Conservation (phyloP, 1,140 invertebrate genomes). For the Drosophila guanche region DNA sequence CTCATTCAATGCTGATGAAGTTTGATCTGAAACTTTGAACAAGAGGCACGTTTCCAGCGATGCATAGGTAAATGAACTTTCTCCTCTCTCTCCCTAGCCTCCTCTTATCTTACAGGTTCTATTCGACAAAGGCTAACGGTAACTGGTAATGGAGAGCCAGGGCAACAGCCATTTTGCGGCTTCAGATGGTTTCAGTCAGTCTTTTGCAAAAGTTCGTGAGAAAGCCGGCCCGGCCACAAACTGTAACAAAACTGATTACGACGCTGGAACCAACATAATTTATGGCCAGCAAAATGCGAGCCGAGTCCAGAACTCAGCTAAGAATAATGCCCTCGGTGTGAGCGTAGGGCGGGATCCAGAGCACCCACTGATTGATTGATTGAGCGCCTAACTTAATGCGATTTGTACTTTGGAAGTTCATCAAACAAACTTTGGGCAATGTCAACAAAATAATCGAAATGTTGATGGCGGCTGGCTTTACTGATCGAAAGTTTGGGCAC, state of each 20-base stretch:
- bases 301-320: constrained; percentile 5
- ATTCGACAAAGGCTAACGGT: constrained; percentile 72
- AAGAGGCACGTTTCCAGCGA: constrained; percentile 54
- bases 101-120: constrained; percentile 29
- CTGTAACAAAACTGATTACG: constrained; percentile 79
- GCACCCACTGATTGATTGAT: constrained; percentile 60
- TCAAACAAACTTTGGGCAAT: constrained; percentile 34
- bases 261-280: constrained; percentile 57
- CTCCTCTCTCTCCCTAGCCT: not conserved
- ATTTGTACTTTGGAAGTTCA: constrained; percentile 35
- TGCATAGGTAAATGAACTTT: constrained; percentile 71
- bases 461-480: not conserved
- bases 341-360: constrained; percentile 6
- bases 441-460: constrained; percentile 22
- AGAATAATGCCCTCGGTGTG: constrained; percentile 52
- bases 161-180: constrained; percentile 44
- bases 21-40: constrained; percentile 36
- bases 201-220: constrained; percentile 57
- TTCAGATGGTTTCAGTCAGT: constrained; percentile 6
- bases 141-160: constrained; percentile 28
- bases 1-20: constrained; percentile 38
- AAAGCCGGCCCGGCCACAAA: constrained; percentile 50
- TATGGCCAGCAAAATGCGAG: constrained; percentile 52
- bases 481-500: too few relatives aligned
- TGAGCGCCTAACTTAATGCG: constrained; percentile 51